Base-by-base conservation (phyloP, 2,797 vertebrate species). In the Cossypha heuglini region DNA sequence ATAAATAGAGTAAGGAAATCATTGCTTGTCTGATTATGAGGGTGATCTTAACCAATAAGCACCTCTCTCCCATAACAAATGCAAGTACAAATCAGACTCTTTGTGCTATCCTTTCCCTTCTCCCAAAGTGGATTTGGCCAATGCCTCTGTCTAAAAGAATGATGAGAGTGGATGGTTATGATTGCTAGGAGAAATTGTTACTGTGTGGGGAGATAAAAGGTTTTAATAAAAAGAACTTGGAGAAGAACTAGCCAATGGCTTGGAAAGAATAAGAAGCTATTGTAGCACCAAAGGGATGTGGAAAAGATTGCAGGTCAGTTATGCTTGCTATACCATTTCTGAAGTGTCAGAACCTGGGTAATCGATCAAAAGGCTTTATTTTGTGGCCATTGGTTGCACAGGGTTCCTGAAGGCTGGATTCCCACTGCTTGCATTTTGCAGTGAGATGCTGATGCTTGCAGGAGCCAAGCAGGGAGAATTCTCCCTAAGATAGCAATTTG, bases 1-100 rank as follows among this genome's bases (percentile, higher is more conserved):
- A 94, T 97, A 95, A 95, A 94, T 85, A 96, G 85, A 86, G 58
- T 82, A 40, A 90, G 79, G 74, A 90, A 64, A 80, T 69, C 75
- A 35, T 45, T 2, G 9, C 89, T 96, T 91, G 38, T 75, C 82
- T 88, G 79, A 80, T 85, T 85, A 40, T 1, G 48, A 77, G 35
- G 48, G 31, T 58, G 72, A 84, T 76, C 61, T 94, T 93, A 61
- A 82, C 81, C 77, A 96, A 54, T 72, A 94, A 88, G 61, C 21
- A 67, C 71, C 52, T 95, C 86, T 97, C 62, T 95, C 75, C 67
- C 55, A 31, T 51, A 92, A 77, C 51, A 91, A 89, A 81, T 52
- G 68, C 55, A 80, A 93, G 48, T 61, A 42, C 35, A 52, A 75
- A 73, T 85, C 42, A 57, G 55, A 46, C 21, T 1, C 1, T 75